Evolutionary conservation across 2,113 vertebrate species (phyloP), one percentile per base, ranked within the genome.

Genomic region (Calonectris borealis): DNA sequence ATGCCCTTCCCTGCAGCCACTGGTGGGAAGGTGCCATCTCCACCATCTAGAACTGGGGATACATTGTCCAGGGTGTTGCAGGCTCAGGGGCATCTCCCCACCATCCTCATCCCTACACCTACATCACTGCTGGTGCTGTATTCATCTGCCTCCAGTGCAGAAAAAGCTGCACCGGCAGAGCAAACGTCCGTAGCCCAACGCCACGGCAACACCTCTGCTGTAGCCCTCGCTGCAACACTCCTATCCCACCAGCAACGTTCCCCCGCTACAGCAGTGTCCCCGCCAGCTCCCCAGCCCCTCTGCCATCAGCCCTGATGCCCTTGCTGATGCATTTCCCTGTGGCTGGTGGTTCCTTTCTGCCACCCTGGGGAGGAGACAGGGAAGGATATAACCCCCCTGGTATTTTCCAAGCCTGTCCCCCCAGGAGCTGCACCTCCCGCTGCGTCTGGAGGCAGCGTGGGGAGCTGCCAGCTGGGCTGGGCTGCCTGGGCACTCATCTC

Each of bases 201-300:
- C 51, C 46, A 34, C 25, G 24, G 62, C 54, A 40, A 16, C 0
- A 1, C 25, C 27, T n/a, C n/a, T 38, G 16, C 48, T 27, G 8
- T 3, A 49, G 44, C 7, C 48, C 12, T 21, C 27, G 7, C 44
- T 29, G 48, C 44, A 29, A 44, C 0, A 0, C 9, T 49, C 11
- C 40, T 17, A 11, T 13, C 24, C 48, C 64, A 51, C 25, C 60
- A 65, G 36, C 44, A 25, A 27, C 4, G 8, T 42, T 24, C 24
- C 16, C 34, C 29, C 21, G 8, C 12, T 9, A 44, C 44, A 65
- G 10, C 27, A 40, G 10, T 15, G 73, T 24, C 80, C 26, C 26
- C 5, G 2, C n/a, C 44, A 84, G 42, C 65, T 42, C 52, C 32
- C 26, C 34, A n/a, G 0, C 62, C 65, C 52, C 27, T 51, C n/a